phyloP scores from a whole-genome alignment of 2,888 invertebrate genomes.

The Phlogophora meticulosa region DNA sequence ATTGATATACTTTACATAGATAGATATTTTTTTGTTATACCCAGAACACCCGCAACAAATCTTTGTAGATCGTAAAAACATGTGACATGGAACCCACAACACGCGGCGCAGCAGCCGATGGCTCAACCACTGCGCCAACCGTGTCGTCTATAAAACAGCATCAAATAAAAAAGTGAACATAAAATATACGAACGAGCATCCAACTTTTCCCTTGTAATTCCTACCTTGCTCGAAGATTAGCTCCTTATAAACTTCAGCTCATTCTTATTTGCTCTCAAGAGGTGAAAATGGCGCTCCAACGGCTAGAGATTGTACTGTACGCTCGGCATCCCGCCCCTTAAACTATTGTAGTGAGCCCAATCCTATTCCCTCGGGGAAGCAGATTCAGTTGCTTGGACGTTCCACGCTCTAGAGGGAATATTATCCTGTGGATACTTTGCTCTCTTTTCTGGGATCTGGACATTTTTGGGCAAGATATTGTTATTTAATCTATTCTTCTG shows the following conservation, averaged over 20 bases:
- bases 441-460: conserved; percentile 15
- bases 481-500: conserved; percentile 1
- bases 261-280: conserved; percentile 37
- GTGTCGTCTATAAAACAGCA: no score
- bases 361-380: conserved; percentile 30
- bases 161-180: conserved; percentile 1
- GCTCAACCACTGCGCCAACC: no score
- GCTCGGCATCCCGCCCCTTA: conserved; percentile 34
- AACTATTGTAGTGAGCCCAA: conserved; percentile 57
- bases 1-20: no score
- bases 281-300: conserved; percentile 41
- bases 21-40: no score
- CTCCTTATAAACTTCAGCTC: conserved; percentile 22
- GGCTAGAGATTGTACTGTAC: conserved; percentile 38
- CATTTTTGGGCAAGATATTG: conserved; percentile 8
- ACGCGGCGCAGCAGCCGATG: no score
- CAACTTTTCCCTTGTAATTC: conserved; percentile 28
- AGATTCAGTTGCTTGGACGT: conserved; percentile 40
- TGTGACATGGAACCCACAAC: no score
- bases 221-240: conserved; percentile 36
- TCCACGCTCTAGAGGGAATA: conserved; percentile 37
- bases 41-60: no score
- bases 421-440: conserved; percentile 29
- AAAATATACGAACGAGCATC: neutral
- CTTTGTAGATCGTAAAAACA: no score